A percentile compares a stretch with the other conserved stretches of the same genome.
Evolutionary conservation across 2,888 invertebrate genomes (phyloP).

Genomic region (Terebella lapidaria): DNA sequence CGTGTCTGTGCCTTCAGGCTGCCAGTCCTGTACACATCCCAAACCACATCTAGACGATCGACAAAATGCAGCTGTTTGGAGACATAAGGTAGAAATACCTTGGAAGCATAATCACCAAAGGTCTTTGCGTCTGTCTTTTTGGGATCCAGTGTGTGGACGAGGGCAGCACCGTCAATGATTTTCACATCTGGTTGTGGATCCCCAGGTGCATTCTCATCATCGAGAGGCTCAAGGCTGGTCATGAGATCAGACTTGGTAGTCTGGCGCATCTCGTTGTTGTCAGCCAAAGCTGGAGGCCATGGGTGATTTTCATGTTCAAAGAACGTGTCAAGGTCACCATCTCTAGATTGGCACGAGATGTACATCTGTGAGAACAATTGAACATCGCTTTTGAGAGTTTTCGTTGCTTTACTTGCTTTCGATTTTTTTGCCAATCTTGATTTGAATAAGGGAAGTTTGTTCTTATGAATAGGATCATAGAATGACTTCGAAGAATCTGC

Average conservation of each 20-base stretch:
- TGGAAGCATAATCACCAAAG: background rate
- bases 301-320: background rate
- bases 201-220: too few species aligned
- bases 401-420: background rate
- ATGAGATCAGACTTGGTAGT: background rate
- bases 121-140: background rate
- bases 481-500: background rate
- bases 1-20: constrained; percentile 11
- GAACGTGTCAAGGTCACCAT: background rate
- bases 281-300: constrained; percentile 1
- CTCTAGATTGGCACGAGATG: background rate
- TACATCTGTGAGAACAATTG: background rate
- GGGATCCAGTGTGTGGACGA: background rate
- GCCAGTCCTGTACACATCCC: constrained; percentile 14
- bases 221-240: too few species aligned
- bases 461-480: background rate
- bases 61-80: constrained; percentile 7
- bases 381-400: background rate
- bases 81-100: constrained; percentile 7
- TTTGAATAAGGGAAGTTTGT: background rate
- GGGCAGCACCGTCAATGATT: background rate
- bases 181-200: background rate
- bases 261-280: constrained; percentile 1
- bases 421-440: background rate
- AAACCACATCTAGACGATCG: constrained; percentile 13